Percentiles rank a stretch among this genome's conserved stretches.
phyloP scores from a whole-genome alignment of 2,888 invertebrate genomes.

The Brachypalpus laphriformis region DNA sequence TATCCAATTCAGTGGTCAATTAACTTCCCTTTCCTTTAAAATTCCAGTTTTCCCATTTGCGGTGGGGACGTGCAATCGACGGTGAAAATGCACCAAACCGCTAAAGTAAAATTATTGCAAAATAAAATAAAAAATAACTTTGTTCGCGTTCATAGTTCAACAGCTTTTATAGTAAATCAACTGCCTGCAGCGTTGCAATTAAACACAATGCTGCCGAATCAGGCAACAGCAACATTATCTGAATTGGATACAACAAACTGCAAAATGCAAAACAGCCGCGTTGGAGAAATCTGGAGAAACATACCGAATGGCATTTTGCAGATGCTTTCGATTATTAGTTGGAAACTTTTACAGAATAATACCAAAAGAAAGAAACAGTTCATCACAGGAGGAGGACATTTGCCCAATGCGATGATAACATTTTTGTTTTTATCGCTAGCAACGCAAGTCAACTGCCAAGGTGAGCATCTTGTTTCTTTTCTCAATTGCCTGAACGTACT shows the following conservation, averaged over 20 bases:
- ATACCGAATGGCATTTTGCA: constrained; percentile 30
- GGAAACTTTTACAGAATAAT: constrained; percentile 19
- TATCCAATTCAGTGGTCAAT: constrained; percentile 36
- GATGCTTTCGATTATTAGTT: constrained; percentile 39
- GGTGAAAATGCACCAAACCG: constrained; percentile 60
- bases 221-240: constrained; percentile 30
- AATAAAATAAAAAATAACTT: constrained; percentile 40
- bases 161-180: constrained; percentile 42
- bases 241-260: constrained; percentile 51
- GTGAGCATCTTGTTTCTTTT: constrained; percentile 60
- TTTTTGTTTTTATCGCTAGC: constrained; percentile 54
- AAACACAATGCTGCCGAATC: constrained; percentile 54
- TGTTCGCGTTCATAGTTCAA: constrained; percentile 55
- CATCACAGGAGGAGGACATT: constrained; percentile 14
- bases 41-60: not conserved
- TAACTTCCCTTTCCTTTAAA: constrained; percentile 21
- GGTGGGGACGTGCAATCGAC: constrained; percentile 13
- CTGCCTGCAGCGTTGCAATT: constrained; percentile 45
- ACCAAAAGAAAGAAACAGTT: constrained; percentile 4
- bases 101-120: constrained; percentile 42
- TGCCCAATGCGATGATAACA: constrained; percentile 45
- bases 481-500: constrained; percentile 29
- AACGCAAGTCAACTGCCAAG: constrained; percentile 64
- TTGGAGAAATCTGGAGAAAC: constrained; percentile 49
- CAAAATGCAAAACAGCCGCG: constrained; percentile 47